Evolutionary conservation across 2,888 invertebrate genomes (phyloP), one percentile per base, ranked within the genome.

Genomic region (Morinoia aosen): DNA sequence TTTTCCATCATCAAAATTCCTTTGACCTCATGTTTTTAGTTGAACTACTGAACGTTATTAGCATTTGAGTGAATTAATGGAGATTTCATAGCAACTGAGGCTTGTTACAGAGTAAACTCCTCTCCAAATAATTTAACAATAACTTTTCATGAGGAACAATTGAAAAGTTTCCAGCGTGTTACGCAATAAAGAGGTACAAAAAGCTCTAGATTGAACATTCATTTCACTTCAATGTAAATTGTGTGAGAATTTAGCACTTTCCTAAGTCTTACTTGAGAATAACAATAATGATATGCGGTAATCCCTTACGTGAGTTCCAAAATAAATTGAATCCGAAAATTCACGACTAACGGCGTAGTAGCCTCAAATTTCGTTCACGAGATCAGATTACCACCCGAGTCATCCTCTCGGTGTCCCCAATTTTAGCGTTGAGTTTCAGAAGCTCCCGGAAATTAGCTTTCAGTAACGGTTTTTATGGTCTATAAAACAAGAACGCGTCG

Each of bases 381-480:
- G 93, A 93, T 93, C 93, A 93, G 93, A 93, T 93, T 93, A 93
- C 93, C 58, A 56, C 93, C 25, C 11, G 57, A 93, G 57, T 93
- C 93, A 57, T 93, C 93, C 93, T 93, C 93, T 57, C 57, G 39
- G 93, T 93, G 48, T 93, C 93, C 93, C 93, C 93, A 93, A 93
- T 93, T 93, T 93, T 57, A 93, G 93, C 57, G 93, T 93, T 93
- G 93, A 93, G 93, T 93, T 93, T 93, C 57, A 48, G 57, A 93
- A 33, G 58, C 93, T 33, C 93, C 93, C 93, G 93, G 93, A 93
- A 93, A 93, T 93, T 93, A 93, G 93, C 93, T 93, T 93, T 93
- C 93, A 93, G 93, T 93, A 93, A 93, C 93, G 93, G 93, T 93
- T 93, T 93, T 93, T 93, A 93, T 93, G 93, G 93, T 93, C 93